A percentile compares a stretch with the other conserved stretches of the same genome.
Conservation (phyloP, 2,888 invertebrate genomes). For the Euphydryas editha region DNA sequence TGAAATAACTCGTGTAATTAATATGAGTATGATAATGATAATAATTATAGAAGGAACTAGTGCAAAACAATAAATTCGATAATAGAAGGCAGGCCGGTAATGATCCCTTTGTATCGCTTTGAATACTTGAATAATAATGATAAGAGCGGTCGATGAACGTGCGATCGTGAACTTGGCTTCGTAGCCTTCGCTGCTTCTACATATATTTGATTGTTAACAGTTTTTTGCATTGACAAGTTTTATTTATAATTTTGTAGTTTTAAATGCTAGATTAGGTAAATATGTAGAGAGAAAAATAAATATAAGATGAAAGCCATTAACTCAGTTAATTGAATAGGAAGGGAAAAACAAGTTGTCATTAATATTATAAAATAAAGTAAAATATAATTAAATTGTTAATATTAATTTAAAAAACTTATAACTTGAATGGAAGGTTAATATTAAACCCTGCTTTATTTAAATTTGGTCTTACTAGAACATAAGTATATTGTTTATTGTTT, state of each 20-base stretch:
- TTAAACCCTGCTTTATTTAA: too few relatives aligned
- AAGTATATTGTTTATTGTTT: too few relatives aligned
- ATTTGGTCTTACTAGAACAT: too few relatives aligned
- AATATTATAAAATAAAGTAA: too few relatives aligned
- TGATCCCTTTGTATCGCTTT: conserved; percentile 56
- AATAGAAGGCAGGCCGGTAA: conserved; percentile 37
- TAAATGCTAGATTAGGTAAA: too few relatives aligned
- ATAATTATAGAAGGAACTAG: conserved; percentile 24
- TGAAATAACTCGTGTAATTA: not conserved
- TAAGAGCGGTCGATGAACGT: conserved; percentile 74
- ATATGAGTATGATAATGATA: not conserved
- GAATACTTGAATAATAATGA: conserved; percentile 62
- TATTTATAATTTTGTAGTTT: not conserved
- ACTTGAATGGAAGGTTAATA: too few relatives aligned
- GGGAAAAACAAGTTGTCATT: too few relatives aligned
- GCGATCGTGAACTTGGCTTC: conserved; percentile 72
- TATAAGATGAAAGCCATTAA: too few relatives aligned
- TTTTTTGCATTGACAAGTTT: conserved; percentile 17
- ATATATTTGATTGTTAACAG: conserved; percentile 58
- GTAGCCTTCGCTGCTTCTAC: conserved; percentile 64
- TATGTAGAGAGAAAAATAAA: too few relatives aligned
- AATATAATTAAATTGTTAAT: too few relatives aligned
- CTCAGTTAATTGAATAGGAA: too few relatives aligned
- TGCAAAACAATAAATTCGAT: conserved; percentile 33
- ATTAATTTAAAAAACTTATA: too few relatives aligned